A percentile compares a stretch with the other conserved stretches of the same genome.
Evolutionary conservation across 2,888 invertebrate species (phyloP).

Genomic region (Ceriagrion tenellum): DNA sequence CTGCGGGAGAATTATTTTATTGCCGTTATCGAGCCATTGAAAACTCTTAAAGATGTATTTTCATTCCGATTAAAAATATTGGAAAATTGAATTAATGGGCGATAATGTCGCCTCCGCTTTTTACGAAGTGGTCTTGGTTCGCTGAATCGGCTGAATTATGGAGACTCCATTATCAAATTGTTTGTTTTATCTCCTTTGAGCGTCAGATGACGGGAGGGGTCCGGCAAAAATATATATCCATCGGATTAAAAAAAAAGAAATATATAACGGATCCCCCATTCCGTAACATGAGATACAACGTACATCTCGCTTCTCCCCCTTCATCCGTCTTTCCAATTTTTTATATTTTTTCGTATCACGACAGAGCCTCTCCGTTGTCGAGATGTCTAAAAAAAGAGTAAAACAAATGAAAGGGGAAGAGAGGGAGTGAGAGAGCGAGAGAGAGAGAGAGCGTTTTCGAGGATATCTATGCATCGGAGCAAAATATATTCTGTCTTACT

Average conservation of each 20-base stretch:
- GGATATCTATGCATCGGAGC: slow-evolving; percentile 42
- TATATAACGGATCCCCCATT: neutral
- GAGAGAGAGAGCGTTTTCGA: neutral
- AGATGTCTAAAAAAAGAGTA: neutral
- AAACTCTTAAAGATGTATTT: neutral
- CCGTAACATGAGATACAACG: neutral
- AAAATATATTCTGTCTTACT: slow-evolving; percentile 30
- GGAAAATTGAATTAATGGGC: neutral
- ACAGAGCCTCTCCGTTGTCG: slow-evolving; percentile 24
- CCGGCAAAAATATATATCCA: neutral
- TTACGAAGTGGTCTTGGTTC: neutral
- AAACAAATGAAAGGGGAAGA: neutral
- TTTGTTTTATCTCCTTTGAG: slow-evolving; percentile 19
- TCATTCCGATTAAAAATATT: neutral
- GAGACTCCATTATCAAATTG: neutral
- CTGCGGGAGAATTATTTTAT: neutral
- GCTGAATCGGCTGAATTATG: slow-evolving; percentile 4
- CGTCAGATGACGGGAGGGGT: neutral
- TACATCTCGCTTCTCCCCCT: neutral
- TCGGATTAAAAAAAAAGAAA: neutral
- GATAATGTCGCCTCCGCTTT: neutral
- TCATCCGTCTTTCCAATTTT: neutral
- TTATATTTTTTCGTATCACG: neutral
- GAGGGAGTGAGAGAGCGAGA: neutral
- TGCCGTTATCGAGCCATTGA: neutral